Base-by-base conservation (phyloP, 2,888 invertebrate genomes). In the Salpingus planirostris region DNA sequence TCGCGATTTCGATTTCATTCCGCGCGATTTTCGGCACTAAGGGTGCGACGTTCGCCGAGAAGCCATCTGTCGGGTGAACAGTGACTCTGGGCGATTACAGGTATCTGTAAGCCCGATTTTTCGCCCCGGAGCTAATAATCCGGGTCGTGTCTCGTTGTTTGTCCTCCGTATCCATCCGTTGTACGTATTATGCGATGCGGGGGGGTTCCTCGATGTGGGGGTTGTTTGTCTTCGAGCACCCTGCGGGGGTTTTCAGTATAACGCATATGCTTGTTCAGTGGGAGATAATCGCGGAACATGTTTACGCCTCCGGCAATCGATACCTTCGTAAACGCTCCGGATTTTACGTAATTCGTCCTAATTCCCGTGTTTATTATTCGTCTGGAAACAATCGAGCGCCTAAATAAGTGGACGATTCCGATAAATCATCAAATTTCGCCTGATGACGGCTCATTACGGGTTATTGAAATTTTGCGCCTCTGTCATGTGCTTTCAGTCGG, bases 271-370 rank as follows among this genome's bases (percentile, higher is more conserved):
- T 29, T 29, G 33, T 27, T 34, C 34, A 26, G 33, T 24, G 22
- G 31, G 29, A 38, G 34, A 38, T 38, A 38, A 34, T 38, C 31
- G 34, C 22, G 38, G 22, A 38, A 38, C 34, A 38, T 38, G 38
- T 38, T 34, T 38, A 21, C 31, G 28, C 34, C 31, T 22, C 27
- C 13, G 28, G 38, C 33, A 29, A 31, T 31, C 28, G 31, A 38
- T 38, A 38, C 34, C 34, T 33, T 31, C 31, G 27, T 33, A 27
- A 38, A 30, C 28, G 28, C 24, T 30, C 18, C 11, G 12, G 2
- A 21, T 21, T 13, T 11, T 21, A 22, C 30, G 13, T 33, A 30
- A 33, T 38, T 29, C 32, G 15, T 22, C 32, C 21, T 33, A 26
- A 32, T 33, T 24, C 22, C 24, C 21, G 31, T 36, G 25, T 28